Base-by-base conservation (phyloP, 2,888 invertebrate genomes). In the Stenoptilia bipunctidactyla region DNA sequence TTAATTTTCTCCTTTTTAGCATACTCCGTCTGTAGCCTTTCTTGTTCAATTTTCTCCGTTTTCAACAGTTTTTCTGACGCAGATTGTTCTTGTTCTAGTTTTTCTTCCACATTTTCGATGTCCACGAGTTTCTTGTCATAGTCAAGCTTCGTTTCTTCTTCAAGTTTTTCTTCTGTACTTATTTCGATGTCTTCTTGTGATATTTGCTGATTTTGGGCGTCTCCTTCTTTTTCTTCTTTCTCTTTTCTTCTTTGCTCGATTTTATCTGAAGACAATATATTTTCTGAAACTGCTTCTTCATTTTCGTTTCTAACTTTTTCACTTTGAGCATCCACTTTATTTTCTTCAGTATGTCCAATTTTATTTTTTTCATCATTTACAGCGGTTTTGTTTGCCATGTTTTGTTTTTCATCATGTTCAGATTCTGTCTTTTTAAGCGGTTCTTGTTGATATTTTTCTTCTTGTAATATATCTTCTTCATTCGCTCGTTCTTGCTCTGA, bases 191-290 rank as follows among this genome's bases (percentile, higher is more conserved):
- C 50, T 48, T 3, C 39, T 45, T 42, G 27, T 34, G 68, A 65
- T 9, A 66, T 60, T 45, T 69, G 66, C 44, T 64, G 66, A 45
- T 50, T 70, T 27, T 63, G 61, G 51, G 63, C 66, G 20, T 60
- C 56, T 42, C 68, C 68, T 13, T 58, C 62, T 30, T 60, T 61
- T 39, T 60, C 56, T n/a, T 52, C 52, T n/a, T 51, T 59, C 36
- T 62, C 60, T 35, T 60, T 53, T 14, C 63, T 63, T 37, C 1
- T 45, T 35, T 42, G 10, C 25, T 51, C n/a, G n/a, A n/a, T n/a
- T n/a, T n/a, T n/a, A n/a, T n/a, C n/a, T n/a, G n/a, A n/a, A n/a
- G n/a, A n/a, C n/a, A n/a, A n/a, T n/a, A n/a, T n/a, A n/a, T n/a
- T n/a, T n/a, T n/a, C n/a, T n/a, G n/a, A n/a, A n/a, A n/a, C n/a